These are phyloP conservation scores for Pheosia tremula DNA, from an alignment of 2,888 invertebrate species.

Conservation along the genomic window DNA sequence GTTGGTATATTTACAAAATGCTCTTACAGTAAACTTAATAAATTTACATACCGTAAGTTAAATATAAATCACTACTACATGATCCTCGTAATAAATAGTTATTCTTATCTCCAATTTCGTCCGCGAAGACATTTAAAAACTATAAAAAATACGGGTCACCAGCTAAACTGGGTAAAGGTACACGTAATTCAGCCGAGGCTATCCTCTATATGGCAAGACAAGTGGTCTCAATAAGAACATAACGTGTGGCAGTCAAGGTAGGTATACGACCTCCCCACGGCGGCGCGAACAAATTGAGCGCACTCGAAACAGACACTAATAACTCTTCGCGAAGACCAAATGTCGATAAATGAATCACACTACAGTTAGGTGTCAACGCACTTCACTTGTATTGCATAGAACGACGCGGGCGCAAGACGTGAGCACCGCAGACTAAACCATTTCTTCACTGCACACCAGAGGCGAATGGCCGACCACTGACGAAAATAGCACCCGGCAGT, in stretches of 20 bases:
- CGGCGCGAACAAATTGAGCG: constrained; percentile 56
- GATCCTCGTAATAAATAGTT: constrained; percentile 87
- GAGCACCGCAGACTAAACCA: constrained; percentile 69
- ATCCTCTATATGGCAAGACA: constrained; percentile 76
- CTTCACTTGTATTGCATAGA: constrained; percentile 73
- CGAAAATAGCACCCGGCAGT: constrained; percentile 82
- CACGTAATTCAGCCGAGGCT: constrained; percentile 72
- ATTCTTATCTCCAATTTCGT: constrained; percentile 87
- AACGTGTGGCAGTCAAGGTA: constrained; percentile 76
- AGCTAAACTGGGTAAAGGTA: constrained; percentile 75
- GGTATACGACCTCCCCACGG: constrained; percentile 68
- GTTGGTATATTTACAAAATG: constrained; percentile 35
- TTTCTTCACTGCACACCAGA: constrained; percentile 65
- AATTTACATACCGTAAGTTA: constrained; percentile 50
- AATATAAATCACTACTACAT: constrained; percentile 87
- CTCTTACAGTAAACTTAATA: constrained; percentile 26
- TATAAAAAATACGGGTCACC: constrained; percentile 59
- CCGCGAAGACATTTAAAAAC: constrained; percentile 85
- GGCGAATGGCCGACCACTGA: constrained; percentile 74
- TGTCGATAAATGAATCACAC: constrained; percentile 75
- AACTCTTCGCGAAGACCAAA: constrained; percentile 59
- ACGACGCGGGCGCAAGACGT: constrained; percentile 60
- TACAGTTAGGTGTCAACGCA: constrained; percentile 83
- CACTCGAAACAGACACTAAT: constrained; percentile 74
- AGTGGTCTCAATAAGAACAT: constrained; percentile 68